phyloP scores from a whole-genome alignment of 2,888 invertebrate species.

The Caenorhabditis sp. region DNA sequence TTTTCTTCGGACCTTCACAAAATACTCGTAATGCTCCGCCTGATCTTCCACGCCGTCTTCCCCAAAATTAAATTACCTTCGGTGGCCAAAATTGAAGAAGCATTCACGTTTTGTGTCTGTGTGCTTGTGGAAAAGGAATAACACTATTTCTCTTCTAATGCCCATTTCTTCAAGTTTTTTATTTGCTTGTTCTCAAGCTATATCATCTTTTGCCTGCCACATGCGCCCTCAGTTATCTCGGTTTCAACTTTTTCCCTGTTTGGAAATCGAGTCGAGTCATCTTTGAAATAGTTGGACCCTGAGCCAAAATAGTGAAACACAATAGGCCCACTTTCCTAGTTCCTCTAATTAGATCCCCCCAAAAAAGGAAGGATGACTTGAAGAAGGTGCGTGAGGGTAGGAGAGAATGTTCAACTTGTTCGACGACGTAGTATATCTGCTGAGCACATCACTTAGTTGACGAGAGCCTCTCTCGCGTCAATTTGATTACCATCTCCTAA shows the following conservation, averaged over 20 bases:
- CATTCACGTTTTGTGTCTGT: constrained; percentile 23
- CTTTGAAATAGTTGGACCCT: constrained; percentile 7
- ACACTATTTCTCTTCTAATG: constrained; percentile 47
- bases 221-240: constrained; percentile 25
- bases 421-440: constrained; percentile 54
- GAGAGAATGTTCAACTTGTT: constrained; percentile 49
- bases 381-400: constrained; percentile 6
- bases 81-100: constrained; percentile 49
- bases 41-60: constrained; percentile 61
- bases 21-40: constrained; percentile 61
- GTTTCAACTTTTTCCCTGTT: constrained; percentile 6
- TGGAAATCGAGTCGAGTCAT: not conserved
- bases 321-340: not conserved
- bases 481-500: constrained; percentile 70
- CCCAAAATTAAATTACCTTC: constrained; percentile 63
- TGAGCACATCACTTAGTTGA: constrained; percentile 65
- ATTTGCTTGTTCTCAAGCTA: constrained; percentile 33
- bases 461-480: constrained; percentile 69
- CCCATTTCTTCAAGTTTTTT: constrained; percentile 40
- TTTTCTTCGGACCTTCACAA: constrained; percentile 43
- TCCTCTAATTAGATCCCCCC: constrained; percentile 17
- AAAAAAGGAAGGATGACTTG: constrained; percentile 5
- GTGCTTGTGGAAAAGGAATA: constrained; percentile 3
- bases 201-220: constrained; percentile 26
- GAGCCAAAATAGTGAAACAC: not conserved